These are phyloP conservation scores for Axinella damicornis DNA, from an alignment of 37 sponge, comb jelly and placozoan genomes.

Conservation along the genomic window DNA sequence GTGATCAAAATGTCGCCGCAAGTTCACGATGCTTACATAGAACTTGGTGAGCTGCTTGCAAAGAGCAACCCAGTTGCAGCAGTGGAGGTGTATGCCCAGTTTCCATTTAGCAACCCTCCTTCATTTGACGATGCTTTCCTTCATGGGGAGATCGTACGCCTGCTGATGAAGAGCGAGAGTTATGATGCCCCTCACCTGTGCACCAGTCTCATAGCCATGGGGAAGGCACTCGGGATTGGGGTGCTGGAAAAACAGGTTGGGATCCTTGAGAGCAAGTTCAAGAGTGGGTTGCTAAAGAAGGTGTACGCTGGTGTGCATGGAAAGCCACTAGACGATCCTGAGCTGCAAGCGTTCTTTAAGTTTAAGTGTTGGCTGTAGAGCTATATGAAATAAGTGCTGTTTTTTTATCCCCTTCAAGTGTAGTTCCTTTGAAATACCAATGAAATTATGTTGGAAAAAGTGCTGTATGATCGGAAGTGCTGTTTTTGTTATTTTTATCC, in stretches of 20 bases:
- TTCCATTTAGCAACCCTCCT: conserved; percentile 88
- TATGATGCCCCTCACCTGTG: conserved; percentile 83
- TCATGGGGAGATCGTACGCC: conserved; percentile 91
- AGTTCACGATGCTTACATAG: conserved; percentile 97
- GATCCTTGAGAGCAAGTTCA: conserved; percentile 89
- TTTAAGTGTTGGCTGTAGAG: conserved; percentile 90
- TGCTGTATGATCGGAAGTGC: no score
- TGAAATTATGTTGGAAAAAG: no score
- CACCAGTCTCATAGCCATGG: conserved; percentile 82
- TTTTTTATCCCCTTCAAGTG: no score
- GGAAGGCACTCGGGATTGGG: conserved; percentile 88
- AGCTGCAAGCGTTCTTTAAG: conserved; percentile 94
- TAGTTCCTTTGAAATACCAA: no score
- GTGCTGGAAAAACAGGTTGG: conserved; percentile 89
- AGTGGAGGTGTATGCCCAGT: conserved; percentile 89
- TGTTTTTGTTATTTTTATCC: no score
- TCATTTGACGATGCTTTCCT: conserved; percentile 97
- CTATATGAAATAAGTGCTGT: no score
- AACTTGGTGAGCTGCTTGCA: conserved; percentile 87
- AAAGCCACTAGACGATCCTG: conserved; percentile 80
- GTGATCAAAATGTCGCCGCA: conserved; percentile 84
- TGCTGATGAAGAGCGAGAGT: conserved; percentile 82
- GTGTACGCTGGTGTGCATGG: conserved; percentile 92
- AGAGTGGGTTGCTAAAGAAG: conserved; percentile 79
- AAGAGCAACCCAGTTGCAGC: conserved; percentile 78